Evolutionary conservation across 2,888 invertebrate species (phyloP), one percentile per base, ranked within the genome.

Genomic region (Elegia similella): DNA sequence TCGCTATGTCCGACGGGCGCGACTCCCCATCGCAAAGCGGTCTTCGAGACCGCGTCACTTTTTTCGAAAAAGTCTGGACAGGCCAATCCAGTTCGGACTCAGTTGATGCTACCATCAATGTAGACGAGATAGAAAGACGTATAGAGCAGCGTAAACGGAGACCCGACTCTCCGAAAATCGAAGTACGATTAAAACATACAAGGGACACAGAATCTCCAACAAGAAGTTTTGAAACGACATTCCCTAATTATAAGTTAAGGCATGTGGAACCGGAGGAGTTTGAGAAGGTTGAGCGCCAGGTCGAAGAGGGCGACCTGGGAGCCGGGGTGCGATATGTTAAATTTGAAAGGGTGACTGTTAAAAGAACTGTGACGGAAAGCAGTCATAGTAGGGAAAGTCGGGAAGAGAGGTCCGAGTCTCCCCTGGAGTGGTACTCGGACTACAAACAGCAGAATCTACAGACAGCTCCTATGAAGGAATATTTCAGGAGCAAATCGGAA

Each of bases 11-110:
- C 66, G 88, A 91, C 88, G 89, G 80, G 59, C 88, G 91, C 88
- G 90, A 88, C 76, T 86, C 86, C 71, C 87, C 90, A 88, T 82
- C 90, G 87, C 86, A 86, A 71, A 73, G 85, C 84, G 76, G 94
- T 68, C 92, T 96, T 61, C 93, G 94, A 63, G 95, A 96, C 74
- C 94, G 95, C 70, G 96, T 96, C 68, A 94, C 93, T 68, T 95
- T 96, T 80, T 96, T 95, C 85, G 96, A 96, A 82, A 95, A 95
- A 88, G 93, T 96, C 65, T 96, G 95, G 95, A 92, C 93, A 61
- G 94, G 94, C 23, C 78, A 88, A 63, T 73, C 82, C 65, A 82
- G 85, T 76, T 69, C 76, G 64, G 83, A 92, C 73, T 75, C 83
- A 53, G 80, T 86, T 60, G 86, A 87, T 65, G 80, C 86, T 17